A percentile compares a stretch with the other conserved stretches of the same genome.
These are phyloP conservation scores for Candidula unifasciata DNA, from an alignment of 2,888 invertebrate species.

Conservation along the genomic window DNA sequence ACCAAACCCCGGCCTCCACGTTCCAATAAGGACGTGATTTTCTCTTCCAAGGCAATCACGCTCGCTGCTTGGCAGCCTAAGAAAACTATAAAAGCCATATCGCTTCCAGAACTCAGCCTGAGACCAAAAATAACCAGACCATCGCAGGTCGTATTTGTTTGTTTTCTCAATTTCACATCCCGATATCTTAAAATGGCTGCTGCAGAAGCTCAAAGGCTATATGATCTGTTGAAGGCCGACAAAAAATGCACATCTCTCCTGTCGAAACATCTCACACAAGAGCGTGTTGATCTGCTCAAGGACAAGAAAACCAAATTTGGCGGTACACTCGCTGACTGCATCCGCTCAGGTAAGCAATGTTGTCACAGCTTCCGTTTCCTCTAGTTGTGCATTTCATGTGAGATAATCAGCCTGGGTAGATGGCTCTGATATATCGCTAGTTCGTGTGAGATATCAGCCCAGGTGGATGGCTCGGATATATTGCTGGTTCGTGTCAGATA, in stretches of 20 bases:
- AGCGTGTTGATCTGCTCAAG: constrained; percentile 62
- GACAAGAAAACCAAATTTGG: constrained; percentile 63
- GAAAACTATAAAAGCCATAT: constrained; percentile 33
- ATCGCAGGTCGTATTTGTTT: too few species aligned
- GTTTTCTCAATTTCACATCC: too few species aligned
- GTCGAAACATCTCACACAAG: constrained; percentile 81
- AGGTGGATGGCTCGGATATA: too few species aligned
- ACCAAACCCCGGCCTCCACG: not conserved
- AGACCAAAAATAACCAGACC: constrained; percentile 18
- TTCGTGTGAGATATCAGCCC: too few species aligned
- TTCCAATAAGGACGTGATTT: constrained; percentile 42
- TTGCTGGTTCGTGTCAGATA: too few species aligned
- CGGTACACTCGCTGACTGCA: constrained; percentile 67
- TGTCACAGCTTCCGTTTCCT: not conserved
- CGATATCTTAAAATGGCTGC: constrained; percentile 42
- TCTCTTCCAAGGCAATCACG: constrained; percentile 9
- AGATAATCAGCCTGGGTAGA: too few species aligned
- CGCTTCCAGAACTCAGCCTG: constrained; percentile 10
- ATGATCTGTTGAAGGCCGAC: constrained; percentile 37
- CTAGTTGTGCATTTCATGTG: not conserved
- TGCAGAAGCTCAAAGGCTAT: constrained; percentile 33
- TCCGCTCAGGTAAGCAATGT: constrained; percentile 84
- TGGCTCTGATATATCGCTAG: too few species aligned
- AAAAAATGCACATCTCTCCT: constrained; percentile 81
- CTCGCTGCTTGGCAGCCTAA: constrained; percentile 37